A percentile compares a stretch with the other conserved stretches of the same genome.
phyloP scores from a whole-genome alignment of 2,888 invertebrate genomes.

The Cremastinae sp. region DNA sequence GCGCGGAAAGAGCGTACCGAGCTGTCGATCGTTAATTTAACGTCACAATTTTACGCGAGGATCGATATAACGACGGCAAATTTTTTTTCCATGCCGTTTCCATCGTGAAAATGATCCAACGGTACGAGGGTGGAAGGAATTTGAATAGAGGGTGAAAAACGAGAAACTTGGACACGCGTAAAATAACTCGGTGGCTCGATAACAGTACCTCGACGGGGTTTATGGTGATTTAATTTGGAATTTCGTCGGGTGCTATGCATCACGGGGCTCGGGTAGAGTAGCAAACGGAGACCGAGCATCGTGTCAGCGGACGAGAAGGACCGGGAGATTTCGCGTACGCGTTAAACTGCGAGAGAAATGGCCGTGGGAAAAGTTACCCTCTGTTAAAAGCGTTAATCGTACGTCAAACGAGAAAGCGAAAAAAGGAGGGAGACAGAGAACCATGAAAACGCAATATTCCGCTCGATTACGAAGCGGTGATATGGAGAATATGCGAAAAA shows the following conservation, averaged over 20 bases:
- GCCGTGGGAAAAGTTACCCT: background rate
- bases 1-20: too few species aligned
- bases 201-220: constrained; percentile 66
- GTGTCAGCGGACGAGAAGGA: background rate
- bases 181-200: constrained; percentile 47
- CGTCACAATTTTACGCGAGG: too few species aligned
- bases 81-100: too few species aligned
- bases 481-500: constrained; percentile 3
- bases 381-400: constrained; percentile 51
- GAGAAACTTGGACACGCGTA: background rate
- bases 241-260: constrained; percentile 63
- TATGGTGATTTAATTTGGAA: constrained; percentile 75
- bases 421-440: constrained; percentile 50
- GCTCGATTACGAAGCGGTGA: constrained; percentile 41
- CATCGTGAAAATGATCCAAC: too few species aligned
- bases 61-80: too few species aligned
- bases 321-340: background rate
- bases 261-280: constrained; percentile 41
- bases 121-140: background rate
- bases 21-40: too few species aligned
- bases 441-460: constrained; percentile 38
- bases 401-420: constrained; percentile 41
- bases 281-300: too few species aligned
- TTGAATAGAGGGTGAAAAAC: background rate
- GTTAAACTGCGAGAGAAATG: background rate